Percentiles rank a stretch among this genome's conserved stretches.
phyloP scores from a whole-genome alignment of 2,888 invertebrate genomes.

The Entomobrya multifasciata region DNA sequence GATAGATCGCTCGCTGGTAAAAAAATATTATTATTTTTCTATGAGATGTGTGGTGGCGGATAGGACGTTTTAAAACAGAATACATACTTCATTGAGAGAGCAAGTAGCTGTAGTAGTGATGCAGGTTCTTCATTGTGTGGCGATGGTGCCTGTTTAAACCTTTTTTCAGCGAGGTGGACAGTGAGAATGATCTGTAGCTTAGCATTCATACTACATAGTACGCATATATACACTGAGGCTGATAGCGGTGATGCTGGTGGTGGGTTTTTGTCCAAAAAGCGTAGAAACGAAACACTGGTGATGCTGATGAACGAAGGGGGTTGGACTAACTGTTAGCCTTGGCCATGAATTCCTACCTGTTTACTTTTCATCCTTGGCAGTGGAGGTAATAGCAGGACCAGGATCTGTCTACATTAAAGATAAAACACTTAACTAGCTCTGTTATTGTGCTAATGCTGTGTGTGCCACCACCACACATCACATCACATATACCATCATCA shows the following conservation, averaged over 20 bases:
- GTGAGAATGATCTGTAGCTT: background rate
- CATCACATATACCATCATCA: background rate
- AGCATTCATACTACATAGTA: no score
- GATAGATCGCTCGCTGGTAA: background rate
- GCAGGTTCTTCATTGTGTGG: slow-evolving; percentile 43
- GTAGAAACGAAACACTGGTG: slow-evolving; percentile 59
- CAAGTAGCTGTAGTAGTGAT: background rate
- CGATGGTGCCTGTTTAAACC: slow-evolving; percentile 2
- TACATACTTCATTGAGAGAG: slow-evolving; percentile 33
- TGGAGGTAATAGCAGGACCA: slow-evolving; percentile 77
- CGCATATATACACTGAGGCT: background rate
- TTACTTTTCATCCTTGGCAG: slow-evolving; percentile 79
- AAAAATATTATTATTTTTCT: background rate
- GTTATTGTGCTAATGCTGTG: background rate
- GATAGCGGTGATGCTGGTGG: slow-evolving; percentile 44
- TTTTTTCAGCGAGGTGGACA: background rate
- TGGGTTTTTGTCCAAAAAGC: slow-evolving; percentile 68
- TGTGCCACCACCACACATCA: background rate
- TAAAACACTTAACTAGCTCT: slow-evolving; percentile 42
- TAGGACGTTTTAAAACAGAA: no score
- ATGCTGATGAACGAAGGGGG: slow-evolving; percentile 72
- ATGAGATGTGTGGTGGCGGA: background rate
- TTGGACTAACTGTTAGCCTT: slow-evolving; percentile 80
- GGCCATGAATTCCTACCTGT: slow-evolving; percentile 80
- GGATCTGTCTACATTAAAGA: slow-evolving; percentile 49